These are phyloP conservation scores for Nannospalax galili DNA, from an alignment of 2,113 vertebrate genomes.

Conservation along the genomic window DNA sequence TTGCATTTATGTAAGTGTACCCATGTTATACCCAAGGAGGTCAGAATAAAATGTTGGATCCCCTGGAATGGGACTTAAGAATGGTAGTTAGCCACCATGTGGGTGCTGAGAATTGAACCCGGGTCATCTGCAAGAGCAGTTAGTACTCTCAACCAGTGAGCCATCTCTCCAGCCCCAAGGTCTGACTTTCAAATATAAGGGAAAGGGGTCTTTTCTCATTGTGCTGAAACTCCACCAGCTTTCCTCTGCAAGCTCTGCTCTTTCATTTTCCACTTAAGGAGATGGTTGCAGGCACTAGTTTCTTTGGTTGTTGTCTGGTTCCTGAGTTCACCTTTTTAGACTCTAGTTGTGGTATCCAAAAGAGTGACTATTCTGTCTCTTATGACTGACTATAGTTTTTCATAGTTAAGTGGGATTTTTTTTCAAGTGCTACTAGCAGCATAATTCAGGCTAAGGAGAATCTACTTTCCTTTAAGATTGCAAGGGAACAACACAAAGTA, in stretches of 20 bases:
- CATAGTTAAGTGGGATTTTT: not conserved
- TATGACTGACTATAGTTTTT: not conserved
- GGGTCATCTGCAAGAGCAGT: too few relatives aligned
- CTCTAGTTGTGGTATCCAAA: constrained; percentile 10
- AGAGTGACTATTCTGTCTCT: not conserved
- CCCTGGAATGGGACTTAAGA: too few relatives aligned
- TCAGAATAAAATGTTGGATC: too few relatives aligned
- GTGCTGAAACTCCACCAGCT: not conserved
- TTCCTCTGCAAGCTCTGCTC: not conserved
- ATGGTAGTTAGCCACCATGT: too few relatives aligned
- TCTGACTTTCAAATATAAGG: constrained; percentile 13
- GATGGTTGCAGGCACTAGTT: not conserved
- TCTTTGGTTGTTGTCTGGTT: not conserved
- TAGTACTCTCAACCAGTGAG: too few relatives aligned
- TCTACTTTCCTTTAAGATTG: not conserved
- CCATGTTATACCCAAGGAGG: too few relatives aligned
- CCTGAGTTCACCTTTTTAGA: not conserved
- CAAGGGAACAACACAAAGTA: not conserved
- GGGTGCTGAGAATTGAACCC: too few relatives aligned
- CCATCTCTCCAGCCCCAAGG: too few relatives aligned
- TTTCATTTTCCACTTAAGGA: not conserved
- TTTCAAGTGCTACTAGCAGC: not conserved
- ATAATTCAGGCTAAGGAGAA: constrained; percentile 13
- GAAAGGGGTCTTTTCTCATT: not conserved
- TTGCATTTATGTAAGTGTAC: too few relatives aligned